Conservation (phyloP, 2,888 invertebrate genomes). For the Meta bourneti region DNA sequence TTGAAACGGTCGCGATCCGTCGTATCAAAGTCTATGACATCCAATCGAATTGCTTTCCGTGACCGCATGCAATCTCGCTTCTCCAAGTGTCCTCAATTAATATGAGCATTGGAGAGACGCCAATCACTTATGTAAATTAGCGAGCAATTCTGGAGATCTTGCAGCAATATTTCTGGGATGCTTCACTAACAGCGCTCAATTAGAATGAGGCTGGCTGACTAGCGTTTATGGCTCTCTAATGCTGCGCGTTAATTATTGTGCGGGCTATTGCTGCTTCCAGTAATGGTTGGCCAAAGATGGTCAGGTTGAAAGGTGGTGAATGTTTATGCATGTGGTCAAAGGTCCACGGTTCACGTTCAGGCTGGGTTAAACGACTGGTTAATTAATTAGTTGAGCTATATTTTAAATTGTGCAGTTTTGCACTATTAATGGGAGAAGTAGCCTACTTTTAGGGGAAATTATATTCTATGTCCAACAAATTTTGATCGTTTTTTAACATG, state of each 20-base stretch:
- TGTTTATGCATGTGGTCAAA: too few species aligned
- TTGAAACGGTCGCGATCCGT: neutral
- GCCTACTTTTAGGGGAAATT: too few species aligned
- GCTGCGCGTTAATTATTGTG: neutral
- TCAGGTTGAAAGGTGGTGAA: too few species aligned
- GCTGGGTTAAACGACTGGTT: too few species aligned
- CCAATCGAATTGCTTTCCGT: slow-evolving; percentile 37
- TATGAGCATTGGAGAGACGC: slow-evolving; percentile 21
- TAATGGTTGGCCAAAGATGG: too few species aligned
- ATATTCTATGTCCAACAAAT: too few species aligned
- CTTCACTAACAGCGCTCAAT: neutral
- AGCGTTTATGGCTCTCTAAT: neutral
- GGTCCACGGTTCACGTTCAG: too few species aligned
- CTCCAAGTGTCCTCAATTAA: slow-evolving; percentile 22
- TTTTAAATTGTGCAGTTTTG: too few species aligned
- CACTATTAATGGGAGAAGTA: too few species aligned
- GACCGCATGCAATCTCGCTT: slow-evolving; percentile 4
- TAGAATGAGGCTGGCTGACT: neutral
- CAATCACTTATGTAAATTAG: slow-evolving; percentile 50
- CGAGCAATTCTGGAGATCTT: neutral
- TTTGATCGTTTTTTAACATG: too few species aligned
- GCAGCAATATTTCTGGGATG: slow-evolving; percentile 26
- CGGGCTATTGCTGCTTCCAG: too few species aligned
- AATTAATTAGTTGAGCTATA: too few species aligned
- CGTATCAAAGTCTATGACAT: slow-evolving; percentile 27